These are phyloP conservation scores for Tiphia femorata DNA, from an alignment of 2,888 invertebrate species.

Conservation along the genomic window DNA sequence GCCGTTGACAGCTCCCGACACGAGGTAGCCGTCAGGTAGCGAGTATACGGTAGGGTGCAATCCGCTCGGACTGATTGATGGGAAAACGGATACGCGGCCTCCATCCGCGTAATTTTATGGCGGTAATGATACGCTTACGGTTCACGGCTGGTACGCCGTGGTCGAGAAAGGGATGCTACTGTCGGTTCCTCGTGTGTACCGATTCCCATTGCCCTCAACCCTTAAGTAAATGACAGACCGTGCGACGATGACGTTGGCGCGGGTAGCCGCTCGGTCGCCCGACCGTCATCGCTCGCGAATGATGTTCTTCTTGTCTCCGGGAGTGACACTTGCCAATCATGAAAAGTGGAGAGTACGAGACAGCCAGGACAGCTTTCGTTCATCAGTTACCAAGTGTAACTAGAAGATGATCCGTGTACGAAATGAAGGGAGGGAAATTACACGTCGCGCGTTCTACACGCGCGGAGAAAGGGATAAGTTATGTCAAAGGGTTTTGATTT, in stretches of 20 bases:
- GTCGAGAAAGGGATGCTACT: constrained; percentile 33
- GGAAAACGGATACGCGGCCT: constrained; percentile 37
- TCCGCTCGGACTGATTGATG: constrained; percentile 43
- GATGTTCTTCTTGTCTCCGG: no score
- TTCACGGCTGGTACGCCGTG: constrained; percentile 18
- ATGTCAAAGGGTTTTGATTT: no score
- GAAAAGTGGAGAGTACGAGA: no score
- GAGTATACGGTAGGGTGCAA: constrained; percentile 22
- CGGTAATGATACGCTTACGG: constrained; percentile 49
- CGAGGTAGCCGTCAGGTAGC: no score
- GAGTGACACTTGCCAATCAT: no score
- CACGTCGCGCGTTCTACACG: no score
- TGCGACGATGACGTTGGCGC: constrained; percentile 1
- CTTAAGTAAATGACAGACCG: constrained; percentile 41
- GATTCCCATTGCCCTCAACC: constrained; percentile 37
- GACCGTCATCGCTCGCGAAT: constrained; percentile 2
- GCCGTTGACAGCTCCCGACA: constrained; percentile 18
- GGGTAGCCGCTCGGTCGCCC: not conserved
- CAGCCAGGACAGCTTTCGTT: no score
- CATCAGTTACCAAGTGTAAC: no score
- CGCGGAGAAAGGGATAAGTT: no score
- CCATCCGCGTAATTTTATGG: constrained; percentile 44
- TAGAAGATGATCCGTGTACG: no score
- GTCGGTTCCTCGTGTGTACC: constrained; percentile 27
- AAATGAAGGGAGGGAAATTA: no score